Conservation (phyloP, 2,797 vertebrate genomes). For the Rhodeus uyekii region DNA sequence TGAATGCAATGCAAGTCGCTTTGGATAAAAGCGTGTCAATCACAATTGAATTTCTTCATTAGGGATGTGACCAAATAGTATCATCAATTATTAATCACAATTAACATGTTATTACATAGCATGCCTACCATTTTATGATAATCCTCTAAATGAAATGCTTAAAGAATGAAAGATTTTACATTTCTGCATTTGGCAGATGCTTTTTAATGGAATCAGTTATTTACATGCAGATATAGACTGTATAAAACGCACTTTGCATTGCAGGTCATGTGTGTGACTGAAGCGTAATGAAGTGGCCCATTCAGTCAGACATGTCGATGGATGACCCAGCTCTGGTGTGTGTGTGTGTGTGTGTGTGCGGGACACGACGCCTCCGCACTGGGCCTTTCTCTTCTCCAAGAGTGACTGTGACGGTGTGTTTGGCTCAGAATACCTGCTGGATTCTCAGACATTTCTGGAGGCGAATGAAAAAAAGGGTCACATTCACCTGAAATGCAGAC, state of each 20-base stretch:
- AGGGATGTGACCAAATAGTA: background rate
- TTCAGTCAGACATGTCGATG: conserved; percentile 7
- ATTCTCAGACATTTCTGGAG: conserved; percentile 29
- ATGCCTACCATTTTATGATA: background rate
- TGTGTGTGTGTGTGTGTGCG: background rate
- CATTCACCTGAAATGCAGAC: conserved; percentile 23
- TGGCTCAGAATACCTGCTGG: background rate
- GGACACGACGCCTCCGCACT: background rate
- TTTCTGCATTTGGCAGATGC: too few species aligned
- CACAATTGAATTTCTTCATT: background rate
- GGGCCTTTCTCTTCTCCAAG: background rate
- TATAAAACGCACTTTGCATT: conserved; percentile 1
- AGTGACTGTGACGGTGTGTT: background rate
- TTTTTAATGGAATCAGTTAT: too few species aligned
- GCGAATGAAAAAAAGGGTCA: background rate
- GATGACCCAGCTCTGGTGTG: background rate
- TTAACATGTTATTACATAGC: background rate
- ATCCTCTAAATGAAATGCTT: background rate
- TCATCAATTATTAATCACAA: background rate
- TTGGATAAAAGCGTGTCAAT: too few species aligned
- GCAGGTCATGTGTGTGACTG: background rate
- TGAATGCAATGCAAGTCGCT: too few species aligned
- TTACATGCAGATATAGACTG: background rate
- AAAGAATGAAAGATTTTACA: too few species aligned
- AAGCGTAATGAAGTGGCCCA: conserved; percentile 15